A percentile compares a stretch with the other conserved stretches of the same genome.
Evolutionary conservation across 2,888 invertebrate species (phyloP).

Genomic region (Cotesia congregata): DNA sequence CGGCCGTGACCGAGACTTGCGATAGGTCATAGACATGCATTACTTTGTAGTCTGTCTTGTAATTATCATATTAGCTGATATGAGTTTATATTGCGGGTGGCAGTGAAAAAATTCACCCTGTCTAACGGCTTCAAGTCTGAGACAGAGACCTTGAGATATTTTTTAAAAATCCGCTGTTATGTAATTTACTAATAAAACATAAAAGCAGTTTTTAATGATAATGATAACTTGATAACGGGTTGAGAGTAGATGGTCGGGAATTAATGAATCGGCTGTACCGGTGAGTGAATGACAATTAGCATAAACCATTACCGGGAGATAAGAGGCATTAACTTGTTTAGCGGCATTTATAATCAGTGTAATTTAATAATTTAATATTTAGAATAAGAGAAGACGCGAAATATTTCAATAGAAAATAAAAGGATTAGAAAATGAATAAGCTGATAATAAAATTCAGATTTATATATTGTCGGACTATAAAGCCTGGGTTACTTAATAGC

Average conservation of each 20-base stretch:
- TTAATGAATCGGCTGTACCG: neutral
- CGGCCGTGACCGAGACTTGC: constrained; percentile 59
- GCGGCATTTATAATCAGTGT: neutral
- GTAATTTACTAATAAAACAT: neutral
- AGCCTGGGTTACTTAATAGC: neutral
- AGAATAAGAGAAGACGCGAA: neutral
- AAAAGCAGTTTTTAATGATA: neutral
- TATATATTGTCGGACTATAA: constrained; percentile 9
- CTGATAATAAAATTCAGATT: constrained; percentile 13
- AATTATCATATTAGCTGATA: neutral
- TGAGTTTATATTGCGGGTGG: neutral
- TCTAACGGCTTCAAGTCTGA: neutral
- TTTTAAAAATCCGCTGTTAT: neutral
- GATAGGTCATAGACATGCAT: constrained; percentile 52
- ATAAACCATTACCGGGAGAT: constrained; percentile 20
- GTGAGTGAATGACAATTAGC: constrained; percentile 11
- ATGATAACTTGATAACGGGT: neutral
- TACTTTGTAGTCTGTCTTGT: neutral
- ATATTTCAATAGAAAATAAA: neutral
- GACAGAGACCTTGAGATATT: neutral
- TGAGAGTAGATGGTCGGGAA: neutral
- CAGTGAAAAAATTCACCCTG: neutral
- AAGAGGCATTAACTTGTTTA: constrained; percentile 19
- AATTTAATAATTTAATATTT: neutral
- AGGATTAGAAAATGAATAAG: neutral